Conservation (phyloP, 1,140 invertebrate genomes). For the Cotesia glomerata region DNA sequence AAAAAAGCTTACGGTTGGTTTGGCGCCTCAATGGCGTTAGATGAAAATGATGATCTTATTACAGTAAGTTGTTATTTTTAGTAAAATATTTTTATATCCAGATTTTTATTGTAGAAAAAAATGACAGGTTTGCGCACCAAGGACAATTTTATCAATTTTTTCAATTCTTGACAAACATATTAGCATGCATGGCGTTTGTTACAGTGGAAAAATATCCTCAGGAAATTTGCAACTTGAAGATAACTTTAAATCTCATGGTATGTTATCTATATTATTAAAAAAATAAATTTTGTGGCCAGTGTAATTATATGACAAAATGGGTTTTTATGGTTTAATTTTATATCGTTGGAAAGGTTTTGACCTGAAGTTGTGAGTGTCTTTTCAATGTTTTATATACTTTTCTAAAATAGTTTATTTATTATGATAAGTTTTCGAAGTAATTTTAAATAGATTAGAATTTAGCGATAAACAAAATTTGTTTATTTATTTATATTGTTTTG, state of each 20-base stretch:
- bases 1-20: constrained; percentile 42
- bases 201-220: constrained; percentile 27
- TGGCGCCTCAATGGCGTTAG: constrained; percentile 40
- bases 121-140: constrained; percentile 46
- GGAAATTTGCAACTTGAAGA: constrained; percentile 26
- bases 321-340: no score
- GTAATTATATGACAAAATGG: no score
- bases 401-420: no score
- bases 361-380: no score
- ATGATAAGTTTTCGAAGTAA: no score
- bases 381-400: no score
- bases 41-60: constrained; percentile 29
- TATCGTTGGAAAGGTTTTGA: no score
- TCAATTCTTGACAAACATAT: neutral
- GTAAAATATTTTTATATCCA: neutral
- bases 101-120: neutral
- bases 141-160: constrained; percentile 36
- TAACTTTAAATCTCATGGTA: constrained; percentile 33
- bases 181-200: constrained; percentile 48
- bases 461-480: no score
- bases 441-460: no score
- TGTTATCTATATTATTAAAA: no score
- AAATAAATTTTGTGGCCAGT: no score
- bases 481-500: no score
- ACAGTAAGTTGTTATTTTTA: constrained; percentile 32